Base-by-base conservation (phyloP, 2,888 invertebrate genomes). In the Noctuana brunneofusca region DNA sequence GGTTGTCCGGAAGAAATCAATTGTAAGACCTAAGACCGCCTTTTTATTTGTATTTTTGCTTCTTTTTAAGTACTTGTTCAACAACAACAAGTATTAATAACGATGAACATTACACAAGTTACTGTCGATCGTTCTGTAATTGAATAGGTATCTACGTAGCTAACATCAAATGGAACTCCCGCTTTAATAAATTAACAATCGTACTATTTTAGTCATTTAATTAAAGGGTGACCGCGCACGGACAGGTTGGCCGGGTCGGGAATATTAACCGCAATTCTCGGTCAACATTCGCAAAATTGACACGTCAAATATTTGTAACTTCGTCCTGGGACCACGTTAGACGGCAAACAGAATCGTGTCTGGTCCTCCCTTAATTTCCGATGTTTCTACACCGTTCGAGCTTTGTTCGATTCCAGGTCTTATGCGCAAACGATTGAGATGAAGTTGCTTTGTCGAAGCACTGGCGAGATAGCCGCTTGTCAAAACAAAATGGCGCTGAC, bases 251-350 rank as follows among this genome's bases (percentile, higher is more conserved):
- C 76, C 84, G 85, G 88, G 82, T 83, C 83, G 83, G 83, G 86
- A 87, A 90, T 90, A 91, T 91, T 91, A 90, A 89, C 91, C 92
- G 81, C 90, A 87, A 89, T 89, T 87, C 90, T 89, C 86, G 84
- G 91, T 91, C 91, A 92, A 92, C 91, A 92, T 89, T 89, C 87
- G 85, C 87, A 89, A 90, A 92, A 92, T 92, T 92, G 92, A 92
- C 92, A 92, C 91, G 89, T 91, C 91, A 92, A 92, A 92, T 92
- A 92, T 92, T 92, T 92, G 92, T 90, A 87, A 87, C 90, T 90
- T 89, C 86, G 89, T 86, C 89, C 89, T 87, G 89, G 87, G 89
- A 91, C 89, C 86, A 89, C 89, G 89, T 87, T 89, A 87, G 85
- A 89, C 83, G 80, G 90, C 90, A 91, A 91, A 91, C 88, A 89